A percentile compares a stretch with the other conserved stretches of the same genome.
Conservation (phyloP, 1,140 invertebrate species). For the Dufourea novaeangliae region DNA sequence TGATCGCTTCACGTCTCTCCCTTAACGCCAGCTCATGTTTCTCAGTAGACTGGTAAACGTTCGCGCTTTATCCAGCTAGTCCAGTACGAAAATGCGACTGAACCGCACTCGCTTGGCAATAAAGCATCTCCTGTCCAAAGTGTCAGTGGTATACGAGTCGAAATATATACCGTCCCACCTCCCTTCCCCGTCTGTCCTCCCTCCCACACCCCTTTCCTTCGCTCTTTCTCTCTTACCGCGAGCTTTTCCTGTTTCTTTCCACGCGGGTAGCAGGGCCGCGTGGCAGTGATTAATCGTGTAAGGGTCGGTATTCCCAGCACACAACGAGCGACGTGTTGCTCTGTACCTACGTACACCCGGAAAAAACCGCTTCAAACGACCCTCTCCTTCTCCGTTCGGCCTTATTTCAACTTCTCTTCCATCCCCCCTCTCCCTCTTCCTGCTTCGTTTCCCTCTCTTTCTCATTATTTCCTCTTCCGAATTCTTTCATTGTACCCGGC, state of each 20-base stretch:
- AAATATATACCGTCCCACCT: constrained; percentile 63
- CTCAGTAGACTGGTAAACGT: constrained; percentile 60
- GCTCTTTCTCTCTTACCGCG: constrained; percentile 9
- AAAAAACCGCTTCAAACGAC: constrained; percentile 55
- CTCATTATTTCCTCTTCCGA: constrained; percentile 22
- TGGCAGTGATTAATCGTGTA: constrained; percentile 69
- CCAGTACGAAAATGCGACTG: constrained; percentile 65
- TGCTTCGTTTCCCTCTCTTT: neutral
- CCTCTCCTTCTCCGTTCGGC: constrained; percentile 35
- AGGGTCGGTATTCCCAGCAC: constrained; percentile 60
- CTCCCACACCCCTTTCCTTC: neutral
- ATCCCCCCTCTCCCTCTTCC: neutral
- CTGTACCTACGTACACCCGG: constrained; percentile 50
- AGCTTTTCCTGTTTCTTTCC: constrained; percentile 56
- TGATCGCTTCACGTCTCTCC: neutral
- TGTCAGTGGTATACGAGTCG: constrained; percentile 65
- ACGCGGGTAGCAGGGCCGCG: constrained; percentile 35
- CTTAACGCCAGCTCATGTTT: constrained; percentile 23
- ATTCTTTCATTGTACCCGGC: neutral
- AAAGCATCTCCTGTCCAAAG: constrained; percentile 67
- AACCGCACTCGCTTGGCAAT: constrained; percentile 63
- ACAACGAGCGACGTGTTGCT: constrained; percentile 68
- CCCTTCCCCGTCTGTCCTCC: neutral
- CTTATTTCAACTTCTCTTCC: constrained; percentile 34
- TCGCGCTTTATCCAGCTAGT: constrained; percentile 61